A percentile compares a stretch with the other conserved stretches of the same genome.
phyloP scores from a whole-genome alignment of 2,888 invertebrate genomes.

The Cylindroiulus punctatus region DNA sequence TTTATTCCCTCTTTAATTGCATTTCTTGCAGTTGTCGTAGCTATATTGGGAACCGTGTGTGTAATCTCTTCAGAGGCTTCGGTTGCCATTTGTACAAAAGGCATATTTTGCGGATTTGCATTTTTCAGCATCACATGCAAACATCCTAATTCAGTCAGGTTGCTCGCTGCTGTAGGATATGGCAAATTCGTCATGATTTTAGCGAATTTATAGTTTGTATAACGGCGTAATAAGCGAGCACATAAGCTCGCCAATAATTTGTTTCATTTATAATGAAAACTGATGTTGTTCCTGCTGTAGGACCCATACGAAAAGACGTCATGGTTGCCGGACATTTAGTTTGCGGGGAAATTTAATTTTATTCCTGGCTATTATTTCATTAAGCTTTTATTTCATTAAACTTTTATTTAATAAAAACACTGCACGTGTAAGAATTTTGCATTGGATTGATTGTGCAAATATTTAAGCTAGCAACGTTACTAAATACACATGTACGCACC shows the following conservation, averaged over 20 bases:
- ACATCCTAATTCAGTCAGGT: neutral
- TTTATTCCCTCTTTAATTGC: slow-evolving; percentile 43
- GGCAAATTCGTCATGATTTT: slow-evolving; percentile 5
- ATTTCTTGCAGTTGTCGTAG: neutral
- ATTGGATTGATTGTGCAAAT: neutral
- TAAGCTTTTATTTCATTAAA: neutral
- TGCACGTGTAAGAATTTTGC: neutral
- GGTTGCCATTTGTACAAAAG: neutral
- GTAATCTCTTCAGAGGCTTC: neutral
- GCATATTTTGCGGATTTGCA: neutral
- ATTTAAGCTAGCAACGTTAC: no score
- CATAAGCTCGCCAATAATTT: slow-evolving; percentile 17
- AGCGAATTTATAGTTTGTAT: neutral
- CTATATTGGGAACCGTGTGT: neutral
- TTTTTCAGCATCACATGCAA: neutral
- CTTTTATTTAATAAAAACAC: no score
- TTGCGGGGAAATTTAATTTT: neutral
- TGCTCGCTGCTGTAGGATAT: neutral
- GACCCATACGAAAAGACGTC: neutral
- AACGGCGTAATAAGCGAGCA: no score
- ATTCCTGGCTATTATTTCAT: neutral
- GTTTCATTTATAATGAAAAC: slow-evolving; percentile 8
- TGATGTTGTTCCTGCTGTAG: neutral
- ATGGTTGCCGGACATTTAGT: neutral
- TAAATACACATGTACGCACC: no score